Evolutionary conservation across 2,113 vertebrate genomes (phyloP).

Genomic region (Choloepus hoffmanni): DNA sequence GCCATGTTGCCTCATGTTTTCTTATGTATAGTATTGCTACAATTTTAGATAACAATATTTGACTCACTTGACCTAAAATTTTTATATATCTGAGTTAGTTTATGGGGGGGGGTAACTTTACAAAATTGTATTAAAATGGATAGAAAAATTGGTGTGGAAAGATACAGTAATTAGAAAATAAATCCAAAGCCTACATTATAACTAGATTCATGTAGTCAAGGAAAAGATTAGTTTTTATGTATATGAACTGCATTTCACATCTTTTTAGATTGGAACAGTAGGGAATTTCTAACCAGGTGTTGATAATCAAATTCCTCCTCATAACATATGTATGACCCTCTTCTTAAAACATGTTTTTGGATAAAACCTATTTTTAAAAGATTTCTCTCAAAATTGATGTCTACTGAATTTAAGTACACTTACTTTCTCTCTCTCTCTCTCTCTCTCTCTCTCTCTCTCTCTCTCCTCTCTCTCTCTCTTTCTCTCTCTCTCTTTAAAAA

Average conservation of each 20-base stretch:
- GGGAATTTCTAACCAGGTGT: not conserved
- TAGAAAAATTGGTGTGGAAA: conserved; percentile 42
- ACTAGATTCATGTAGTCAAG: not conserved
- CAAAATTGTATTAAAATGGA: conserved; percentile 26
- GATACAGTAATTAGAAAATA: not conserved
- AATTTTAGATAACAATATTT: conserved; percentile 12
- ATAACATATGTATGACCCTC: not conserved
- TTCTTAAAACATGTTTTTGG: not conserved
- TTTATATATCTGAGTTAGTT: conserved; percentile 12
- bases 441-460: not conserved
- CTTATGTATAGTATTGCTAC: not conserved
- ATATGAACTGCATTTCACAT: not conserved
- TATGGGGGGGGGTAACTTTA: not conserved
- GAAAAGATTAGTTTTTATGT: not conserved
- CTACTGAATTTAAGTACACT: not conserved
- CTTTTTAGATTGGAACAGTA: not conserved
- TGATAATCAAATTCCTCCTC: not conserved
- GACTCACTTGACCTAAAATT: not conserved
- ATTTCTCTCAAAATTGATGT: not conserved
- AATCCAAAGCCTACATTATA: not conserved
- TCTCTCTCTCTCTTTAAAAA: not conserved
- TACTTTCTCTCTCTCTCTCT: not conserved
- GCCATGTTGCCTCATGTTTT: not conserved
- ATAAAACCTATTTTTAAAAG: not conserved
- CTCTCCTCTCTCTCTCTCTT: not conserved